Evolutionary conservation across 2,113 vertebrate genomes (phyloP), one percentile per base, ranked within the genome.

Genomic region (Leiothrix lutea): DNA sequence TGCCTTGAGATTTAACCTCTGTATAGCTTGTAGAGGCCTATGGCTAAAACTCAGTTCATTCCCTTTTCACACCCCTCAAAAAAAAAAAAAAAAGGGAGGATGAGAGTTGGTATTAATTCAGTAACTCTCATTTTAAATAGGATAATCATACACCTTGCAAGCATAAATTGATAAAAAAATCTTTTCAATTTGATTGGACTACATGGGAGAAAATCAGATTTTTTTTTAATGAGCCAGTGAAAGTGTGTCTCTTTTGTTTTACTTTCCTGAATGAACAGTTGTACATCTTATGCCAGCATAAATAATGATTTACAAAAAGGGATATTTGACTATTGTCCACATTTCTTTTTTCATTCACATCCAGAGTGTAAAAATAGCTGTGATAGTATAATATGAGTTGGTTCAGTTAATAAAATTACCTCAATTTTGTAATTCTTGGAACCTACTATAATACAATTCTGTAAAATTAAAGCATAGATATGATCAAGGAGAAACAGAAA

Each of bases 381-480:
- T 74, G 36, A 62, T 28, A 78, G 7, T 77, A 13, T 47, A 48
- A 66, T 33, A 4, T 29, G 26, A 75, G 6, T 36, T 16, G 4
- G 9, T 86, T 90, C 36, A 56, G 21, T 42, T 88, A 69, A 60
- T 69, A 50, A 91, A 88, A 48, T 35, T 65, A 35, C 26, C 23
- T 65, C 25, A 50, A 3, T 51, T 85, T 83, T 69, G 1, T 87
- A 85, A 81, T 48, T 83, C 28, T 48, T 89, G 44, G 24, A 82
- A 85, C 22, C 40, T 4, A 33, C 24, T 35, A 2, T 72, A 40
- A 72, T 51, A n/a, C 9, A 51, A 14, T 72, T 92, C n/a, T 64
- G n/a, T 82, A 80, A 88, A 92, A 95, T 90, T 48, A 50, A 88
- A 79, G 11, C 23, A 48, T 61, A 70, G 35, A 77, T 94, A 29